These are phyloP conservation scores for Falco cherrug DNA, from an alignment of 2,797 vertebrate species.

Conservation along the genomic window DNA sequence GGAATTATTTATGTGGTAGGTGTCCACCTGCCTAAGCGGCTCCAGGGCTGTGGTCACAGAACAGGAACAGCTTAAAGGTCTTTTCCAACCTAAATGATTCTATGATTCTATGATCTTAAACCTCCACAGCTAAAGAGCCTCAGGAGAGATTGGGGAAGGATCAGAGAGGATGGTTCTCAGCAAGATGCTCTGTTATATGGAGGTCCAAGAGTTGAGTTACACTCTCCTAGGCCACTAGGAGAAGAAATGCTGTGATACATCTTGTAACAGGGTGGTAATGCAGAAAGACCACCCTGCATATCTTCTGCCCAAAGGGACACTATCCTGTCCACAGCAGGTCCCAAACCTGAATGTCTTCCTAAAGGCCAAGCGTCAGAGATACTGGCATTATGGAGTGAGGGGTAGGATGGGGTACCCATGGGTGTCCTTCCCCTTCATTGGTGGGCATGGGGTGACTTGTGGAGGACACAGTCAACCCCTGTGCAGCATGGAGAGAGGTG, in stretches of 20 bases:
- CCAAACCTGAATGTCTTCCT: neutral
- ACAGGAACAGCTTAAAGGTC: neutral
- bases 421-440: neutral
- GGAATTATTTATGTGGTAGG: neutral
- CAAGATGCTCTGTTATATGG: neutral
- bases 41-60: neutral
- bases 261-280: neutral
- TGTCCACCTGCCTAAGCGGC: neutral
- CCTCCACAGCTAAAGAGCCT: neutral
- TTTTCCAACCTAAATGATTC: too few species aligned
- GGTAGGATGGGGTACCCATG: neutral
- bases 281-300: neutral
- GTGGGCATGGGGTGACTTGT: fast-evolving
- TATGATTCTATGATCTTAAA: neutral
- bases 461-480: fast-evolving
- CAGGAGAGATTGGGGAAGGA: fast-evolving
- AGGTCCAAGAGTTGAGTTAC: neutral
- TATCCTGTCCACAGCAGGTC: neutral
- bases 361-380: neutral
- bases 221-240: neutral
- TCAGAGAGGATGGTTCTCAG: neutral
- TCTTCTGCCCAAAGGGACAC: neutral
- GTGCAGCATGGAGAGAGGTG: fast-evolving
- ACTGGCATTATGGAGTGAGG: fast-evolving
- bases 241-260: neutral